Evolutionary conservation across 2,888 invertebrate species (phyloP), one percentile per base, ranked within the genome.

Genomic region (Phrixothrix hirtus): DNA sequence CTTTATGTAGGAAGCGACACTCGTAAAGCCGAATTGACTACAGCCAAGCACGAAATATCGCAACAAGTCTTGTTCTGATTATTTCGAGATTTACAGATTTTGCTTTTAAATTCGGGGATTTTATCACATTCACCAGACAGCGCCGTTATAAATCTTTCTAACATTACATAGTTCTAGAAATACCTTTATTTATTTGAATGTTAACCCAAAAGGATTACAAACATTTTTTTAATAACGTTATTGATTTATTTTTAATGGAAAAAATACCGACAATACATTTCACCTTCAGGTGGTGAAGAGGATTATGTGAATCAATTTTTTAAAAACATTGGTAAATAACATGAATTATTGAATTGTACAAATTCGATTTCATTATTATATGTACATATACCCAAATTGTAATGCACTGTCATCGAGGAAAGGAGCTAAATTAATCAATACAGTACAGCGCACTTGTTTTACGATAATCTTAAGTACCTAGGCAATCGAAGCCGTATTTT

Each of bases 301-400:
- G n/a, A n/a, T n/a, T n/a, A n/a, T n/a, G 41, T 48, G 34, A 41
- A 48, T 48, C 47, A 26, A 34, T 30, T 30, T 49, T 48, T 43
- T 39, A 36, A 37, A 49, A 49, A 36, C 43, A 49, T 60, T 54
- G 52, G 50, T 56, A 59, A 58, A 56, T 59, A 58, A 63, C 60
- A 51, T 59, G 58, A 61, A 59, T 64, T 63, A 62, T 58, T 54
- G 59, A 52, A 62, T 63, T n/a, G n/a, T n/a, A n/a, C n/a, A n/a
- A n/a, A n/a, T 64, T 61, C 59, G 63, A 64, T 62, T 61, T 61
- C 62, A 61, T 61, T 64, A 62, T n/a, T n/a, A n/a, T n/a, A n/a
- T n/a, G n/a, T n/a, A 60, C 53, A 54, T 54, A 58, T 63, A 64
- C 62, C 63, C 58, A 62, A 63, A 62, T 64, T 58, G 56, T 58